These are phyloP conservation scores for Theretra japonica DNA, from an alignment of 2,888 invertebrate species.

Conservation along the genomic window DNA sequence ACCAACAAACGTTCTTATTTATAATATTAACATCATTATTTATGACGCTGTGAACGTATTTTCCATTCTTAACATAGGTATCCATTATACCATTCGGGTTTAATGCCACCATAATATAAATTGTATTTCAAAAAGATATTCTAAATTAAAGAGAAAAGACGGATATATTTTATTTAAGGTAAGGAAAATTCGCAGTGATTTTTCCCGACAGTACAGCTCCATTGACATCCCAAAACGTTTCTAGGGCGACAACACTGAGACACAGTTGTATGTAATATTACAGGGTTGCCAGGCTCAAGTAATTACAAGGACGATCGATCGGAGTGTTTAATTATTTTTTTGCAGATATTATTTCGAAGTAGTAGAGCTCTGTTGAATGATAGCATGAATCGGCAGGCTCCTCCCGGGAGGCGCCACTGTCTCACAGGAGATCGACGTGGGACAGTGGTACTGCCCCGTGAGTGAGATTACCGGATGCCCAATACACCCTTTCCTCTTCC, in stretches of 20 bases:
- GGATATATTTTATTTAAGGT: background rate
- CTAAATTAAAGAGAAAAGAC: background rate
- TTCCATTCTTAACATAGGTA: background rate
- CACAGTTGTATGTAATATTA: conserved; percentile 5
- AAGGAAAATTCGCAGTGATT: background rate
- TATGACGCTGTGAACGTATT: no score
- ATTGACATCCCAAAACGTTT: conserved; percentile 22
- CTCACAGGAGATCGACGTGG: no score
- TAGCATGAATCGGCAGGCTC: no score
- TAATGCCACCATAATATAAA: background rate
- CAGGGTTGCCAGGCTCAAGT: conserved; percentile 12
- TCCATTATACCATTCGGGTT: background rate
- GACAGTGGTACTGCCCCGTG: no score
- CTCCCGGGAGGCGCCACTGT: no score
- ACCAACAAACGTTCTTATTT: no score
- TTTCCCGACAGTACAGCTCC: conserved; percentile 3
- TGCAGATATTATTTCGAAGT: no score
- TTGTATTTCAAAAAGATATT: background rate
- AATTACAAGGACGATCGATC: background rate
- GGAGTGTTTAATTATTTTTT: no score
- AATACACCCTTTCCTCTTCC: no score
- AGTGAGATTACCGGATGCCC: no score
- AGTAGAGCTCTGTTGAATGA: no score
- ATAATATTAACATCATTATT: no score
- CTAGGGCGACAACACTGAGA: conserved; percentile 18